Percentiles rank a stretch among this genome's conserved stretches.
Evolutionary conservation across 1,140 invertebrate species (phyloP).

Genomic region (Scaptomyza montana): DNA sequence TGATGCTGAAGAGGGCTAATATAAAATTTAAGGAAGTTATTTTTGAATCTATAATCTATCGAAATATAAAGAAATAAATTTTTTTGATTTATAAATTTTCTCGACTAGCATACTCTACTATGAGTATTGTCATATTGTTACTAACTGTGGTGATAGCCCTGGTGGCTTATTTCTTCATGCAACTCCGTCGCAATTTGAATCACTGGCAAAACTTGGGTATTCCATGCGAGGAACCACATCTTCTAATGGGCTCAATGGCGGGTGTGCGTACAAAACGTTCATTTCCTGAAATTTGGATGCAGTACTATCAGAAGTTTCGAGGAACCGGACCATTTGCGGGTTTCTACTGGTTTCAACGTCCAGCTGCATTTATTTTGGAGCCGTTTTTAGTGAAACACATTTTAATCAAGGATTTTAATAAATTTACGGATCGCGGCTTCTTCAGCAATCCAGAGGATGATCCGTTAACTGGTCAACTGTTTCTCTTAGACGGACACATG

Average conservation of each 20-base stretch:
- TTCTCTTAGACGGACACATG: slow-evolving; percentile 83
- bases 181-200: slow-evolving; percentile 30
- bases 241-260: slow-evolving; percentile 70
- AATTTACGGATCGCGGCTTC: slow-evolving; percentile 85
- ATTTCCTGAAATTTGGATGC: slow-evolving; percentile 51
- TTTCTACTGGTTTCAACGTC: slow-evolving; percentile 83
- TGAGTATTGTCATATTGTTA: slow-evolving; percentile 39
- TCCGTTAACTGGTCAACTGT: slow-evolving; percentile 84
- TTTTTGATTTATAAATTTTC: too few relatives aligned
- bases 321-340: slow-evolving; percentile 76
- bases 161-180: slow-evolving; percentile 33
- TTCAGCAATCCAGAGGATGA: slow-evolving; percentile 84
- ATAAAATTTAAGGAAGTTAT: too few relatives aligned
- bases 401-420: slow-evolving; percentile 86
- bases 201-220: slow-evolving; percentile 84
- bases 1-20: too few relatives aligned
- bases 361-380: slow-evolving; percentile 85
- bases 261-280: slow-evolving; percentile 37
- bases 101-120: not conserved
- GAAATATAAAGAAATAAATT: too few relatives aligned
- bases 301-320: slow-evolving; percentile 75
- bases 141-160: slow-evolving; percentile 42
- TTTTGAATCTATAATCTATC: too few relatives aligned
- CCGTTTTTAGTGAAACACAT: slow-evolving; percentile 86
- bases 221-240: slow-evolving; percentile 78